Evolutionary conservation across 2,888 invertebrate genomes (phyloP).

Genomic region (Limnephilus auricula): DNA sequence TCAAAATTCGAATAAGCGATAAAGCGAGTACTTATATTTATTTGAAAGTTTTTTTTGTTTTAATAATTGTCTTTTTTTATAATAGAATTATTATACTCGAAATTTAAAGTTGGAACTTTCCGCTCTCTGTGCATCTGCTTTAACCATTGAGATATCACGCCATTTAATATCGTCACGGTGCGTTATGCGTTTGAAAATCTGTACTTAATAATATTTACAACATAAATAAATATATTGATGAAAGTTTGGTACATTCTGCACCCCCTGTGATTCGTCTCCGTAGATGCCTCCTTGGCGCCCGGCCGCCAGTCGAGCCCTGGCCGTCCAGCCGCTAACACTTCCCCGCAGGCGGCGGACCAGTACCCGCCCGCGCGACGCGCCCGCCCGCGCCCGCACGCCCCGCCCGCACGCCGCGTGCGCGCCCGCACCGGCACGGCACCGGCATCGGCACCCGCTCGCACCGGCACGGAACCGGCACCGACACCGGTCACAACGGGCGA

Average conservation of each 20-base stretch:
- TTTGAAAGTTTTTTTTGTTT: too few species aligned
- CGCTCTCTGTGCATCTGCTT: background rate
- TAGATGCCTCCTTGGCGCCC: slow-evolving; percentile 47
- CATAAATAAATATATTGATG: background rate
- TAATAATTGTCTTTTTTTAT: too few species aligned
- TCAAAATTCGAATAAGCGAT: too few species aligned
- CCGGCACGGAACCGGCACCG: too few species aligned
- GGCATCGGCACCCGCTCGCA: background rate
- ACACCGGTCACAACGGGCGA: background rate
- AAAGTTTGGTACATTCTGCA: background rate
- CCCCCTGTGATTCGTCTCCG: slow-evolving; percentile 38
- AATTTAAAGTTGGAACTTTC: too few species aligned
- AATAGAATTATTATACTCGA: too few species aligned
- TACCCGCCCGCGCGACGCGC: slow-evolving; percentile 35
- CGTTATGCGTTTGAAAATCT: background rate
- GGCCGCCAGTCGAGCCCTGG: slow-evolving; percentile 42
- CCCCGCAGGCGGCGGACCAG: slow-evolving; percentile 19
- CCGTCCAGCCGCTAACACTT: slow-evolving; percentile 30
- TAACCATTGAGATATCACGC: background rate
- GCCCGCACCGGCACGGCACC: background rate
- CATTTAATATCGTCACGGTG: background rate
- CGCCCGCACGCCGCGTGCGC: background rate
- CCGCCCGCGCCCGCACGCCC: background rate
- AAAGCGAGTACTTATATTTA: too few species aligned
- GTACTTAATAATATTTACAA: background rate